Conservation (phyloP, 2,888 invertebrate genomes). For the Cistogaster globosa region DNA sequence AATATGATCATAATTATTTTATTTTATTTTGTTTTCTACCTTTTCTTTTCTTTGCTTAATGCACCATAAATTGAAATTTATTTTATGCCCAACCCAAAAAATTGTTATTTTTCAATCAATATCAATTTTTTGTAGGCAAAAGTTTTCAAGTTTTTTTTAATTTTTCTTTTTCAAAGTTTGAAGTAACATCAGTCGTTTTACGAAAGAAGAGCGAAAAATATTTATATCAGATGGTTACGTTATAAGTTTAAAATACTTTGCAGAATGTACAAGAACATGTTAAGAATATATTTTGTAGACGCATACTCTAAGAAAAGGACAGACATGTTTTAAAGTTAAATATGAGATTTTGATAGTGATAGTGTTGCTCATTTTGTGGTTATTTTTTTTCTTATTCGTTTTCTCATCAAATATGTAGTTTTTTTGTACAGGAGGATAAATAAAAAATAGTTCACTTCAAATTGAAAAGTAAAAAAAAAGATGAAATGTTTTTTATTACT, state of each 20-base stretch:
- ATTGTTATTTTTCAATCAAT: slow-evolving; percentile 67
- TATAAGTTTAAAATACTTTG: background rate
- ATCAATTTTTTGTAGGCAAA: slow-evolving; percentile 42
- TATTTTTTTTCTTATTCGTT: background rate
- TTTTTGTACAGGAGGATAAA: too few relatives aligned
- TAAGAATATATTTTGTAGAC: background rate
- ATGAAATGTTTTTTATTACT: too few relatives aligned
- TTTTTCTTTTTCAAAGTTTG: background rate
- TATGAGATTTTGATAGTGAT: background rate
- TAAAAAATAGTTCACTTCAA: too few relatives aligned
- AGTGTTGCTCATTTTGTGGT: slow-evolving; percentile 8
- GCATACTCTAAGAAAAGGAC: background rate
- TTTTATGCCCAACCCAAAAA: slow-evolving; percentile 63
- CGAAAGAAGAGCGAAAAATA: background rate
- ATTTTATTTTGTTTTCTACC: background rate
- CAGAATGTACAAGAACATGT: background rate
- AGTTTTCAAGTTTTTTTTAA: slow-evolving; percentile 10
- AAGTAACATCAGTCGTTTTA: slow-evolving; percentile 13
- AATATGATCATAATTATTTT: slow-evolving; percentile 50
- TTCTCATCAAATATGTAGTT: background rate
- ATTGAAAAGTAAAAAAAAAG: too few relatives aligned
- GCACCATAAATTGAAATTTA: slow-evolving; percentile 64
- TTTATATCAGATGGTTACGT: background rate
- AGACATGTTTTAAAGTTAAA: background rate
- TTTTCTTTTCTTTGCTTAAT: slow-evolving; percentile 35